Evolutionary conservation across 2,797 vertebrate species (phyloP), one percentile per base, ranked within the genome.

Genomic region (Chanos chanos): DNA sequence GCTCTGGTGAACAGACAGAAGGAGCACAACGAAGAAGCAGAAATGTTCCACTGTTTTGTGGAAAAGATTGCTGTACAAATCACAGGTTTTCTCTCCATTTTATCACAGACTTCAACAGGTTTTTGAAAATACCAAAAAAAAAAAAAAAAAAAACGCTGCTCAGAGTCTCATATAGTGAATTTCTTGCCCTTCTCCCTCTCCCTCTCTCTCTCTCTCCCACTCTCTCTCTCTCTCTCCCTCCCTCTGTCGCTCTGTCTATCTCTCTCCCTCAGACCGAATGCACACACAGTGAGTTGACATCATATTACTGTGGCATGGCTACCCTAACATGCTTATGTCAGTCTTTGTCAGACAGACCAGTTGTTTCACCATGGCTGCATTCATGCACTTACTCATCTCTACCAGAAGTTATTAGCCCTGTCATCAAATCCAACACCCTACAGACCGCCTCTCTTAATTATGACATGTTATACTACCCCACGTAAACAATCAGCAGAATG

Each of bases 281-380:
- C 59, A 53, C 64, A n/a, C n/a, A n/a, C 54, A 64, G 56, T 57
- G 40, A 36, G 44, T 36, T 10, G 47, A 62, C 48, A 61, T 82
- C 79, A 71, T 68, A 71, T 77, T 74, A 50, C n/a, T 79, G 80
- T 30, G 49, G 71, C 70, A 65, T 66, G 68, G 57, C 39, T 47
- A 39, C 44, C 18, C 50, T 73, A 78, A 80, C 76, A 22, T 72
- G 74, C 71, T 74, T 54, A 73, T 72, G 70, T 83, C 78, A 80
- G 66, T 58, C 58, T 52, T 58, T 64, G 51, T 79, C 79, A 74
- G 70, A 77, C 75, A 52, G 67, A 71, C 74, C 71, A 64, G 75
- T 76, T 74, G 79, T 79, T 76, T 72, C 72, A 34, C 60, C 63
- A n/a, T n/a, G n/a, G n/a, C n/a, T n/a, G n/a, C n/a, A n/a, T n/a